Evolutionary conservation across 2,888 invertebrate species (phyloP).

Genomic region (Drosophila subquinaria): DNA sequence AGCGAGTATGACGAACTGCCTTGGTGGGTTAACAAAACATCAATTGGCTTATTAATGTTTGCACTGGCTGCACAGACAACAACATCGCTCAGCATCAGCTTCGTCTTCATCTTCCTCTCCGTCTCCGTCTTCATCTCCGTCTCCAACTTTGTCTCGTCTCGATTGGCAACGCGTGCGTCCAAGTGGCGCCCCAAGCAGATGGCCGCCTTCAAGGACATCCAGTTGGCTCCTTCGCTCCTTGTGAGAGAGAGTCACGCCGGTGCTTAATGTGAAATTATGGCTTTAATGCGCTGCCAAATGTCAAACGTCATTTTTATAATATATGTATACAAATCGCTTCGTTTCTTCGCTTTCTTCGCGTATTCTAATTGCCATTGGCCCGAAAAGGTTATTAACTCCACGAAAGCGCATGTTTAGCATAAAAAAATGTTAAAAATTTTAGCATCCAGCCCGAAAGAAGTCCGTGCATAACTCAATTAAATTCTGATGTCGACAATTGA

Average conservation of each 20-base stretch:
- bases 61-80: conserved; percentile 45
- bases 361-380: conserved; percentile 53
- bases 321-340: conserved; percentile 47
- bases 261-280: conserved; percentile 76
- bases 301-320: conserved; percentile 45
- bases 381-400: conserved; percentile 20
- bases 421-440: conserved; percentile 18
- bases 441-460: not conserved
- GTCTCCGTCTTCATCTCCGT: too few relatives aligned
- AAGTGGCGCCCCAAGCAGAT: conserved; percentile 66
- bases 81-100: conserved; percentile 21
- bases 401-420: conserved; percentile 7
- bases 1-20: conserved; percentile 65
- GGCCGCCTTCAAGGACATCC: conserved; percentile 13
- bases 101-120: not conserved
- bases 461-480: conserved; percentile 30
- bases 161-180: conserved; percentile 62
- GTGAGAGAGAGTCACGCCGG: conserved; percentile 69
- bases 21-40: conserved; percentile 78
- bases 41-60: conserved; percentile 79
- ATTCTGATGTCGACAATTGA: conserved; percentile 11
- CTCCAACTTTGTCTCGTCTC: conserved; percentile 3
- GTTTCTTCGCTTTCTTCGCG: conserved; percentile 14
- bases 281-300: conserved; percentile 66
- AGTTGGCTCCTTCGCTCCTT: conserved; percentile 13